Evolutionary conservation across 2,888 invertebrate species (phyloP).

Genomic region (Sinotaia quadrata): DNA sequence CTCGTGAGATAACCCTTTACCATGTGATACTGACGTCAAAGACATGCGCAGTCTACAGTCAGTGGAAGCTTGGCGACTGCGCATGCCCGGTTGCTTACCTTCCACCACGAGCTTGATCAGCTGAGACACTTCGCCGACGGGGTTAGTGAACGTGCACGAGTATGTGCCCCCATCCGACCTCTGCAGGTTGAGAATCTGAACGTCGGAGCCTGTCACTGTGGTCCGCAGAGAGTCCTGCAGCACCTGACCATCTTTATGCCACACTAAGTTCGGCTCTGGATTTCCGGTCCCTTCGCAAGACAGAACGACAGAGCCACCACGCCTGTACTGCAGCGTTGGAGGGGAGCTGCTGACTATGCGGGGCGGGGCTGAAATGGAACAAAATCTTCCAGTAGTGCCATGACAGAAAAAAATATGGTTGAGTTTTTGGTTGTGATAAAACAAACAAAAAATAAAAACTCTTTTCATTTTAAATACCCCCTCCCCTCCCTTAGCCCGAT

Average conservation of each 20-base stretch:
- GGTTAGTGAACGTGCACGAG: constrained; percentile 95
- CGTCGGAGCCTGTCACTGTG: constrained; percentile 73
- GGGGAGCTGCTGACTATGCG: constrained; percentile 54
- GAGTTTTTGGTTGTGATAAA: neutral
- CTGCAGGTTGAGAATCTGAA: constrained; percentile 91
- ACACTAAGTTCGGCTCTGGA: constrained; percentile 93
- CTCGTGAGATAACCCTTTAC: too few species aligned
- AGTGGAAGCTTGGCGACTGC: neutral
- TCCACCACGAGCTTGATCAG: constrained; percentile 96
- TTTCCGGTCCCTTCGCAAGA: constrained; percentile 96
- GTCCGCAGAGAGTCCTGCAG: constrained; percentile 47
- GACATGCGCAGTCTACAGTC: too few species aligned
- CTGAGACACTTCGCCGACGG: constrained; percentile 96
- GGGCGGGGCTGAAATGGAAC: constrained; percentile 57
- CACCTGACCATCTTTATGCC: constrained; percentile 82
- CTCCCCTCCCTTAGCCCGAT: too few species aligned
- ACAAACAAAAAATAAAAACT: neutral
- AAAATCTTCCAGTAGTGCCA: neutral
- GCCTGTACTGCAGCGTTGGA: constrained; percentile 48
- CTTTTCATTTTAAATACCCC: too few species aligned
- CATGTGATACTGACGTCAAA: too few species aligned
- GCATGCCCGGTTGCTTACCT: constrained; percentile 44
- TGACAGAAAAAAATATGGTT: neutral
- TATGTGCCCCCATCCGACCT: constrained; percentile 97
- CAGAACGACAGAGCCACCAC: constrained; percentile 93